Base-by-base conservation (phyloP, 2,113 vertebrate species). In the Murina feae region DNA sequence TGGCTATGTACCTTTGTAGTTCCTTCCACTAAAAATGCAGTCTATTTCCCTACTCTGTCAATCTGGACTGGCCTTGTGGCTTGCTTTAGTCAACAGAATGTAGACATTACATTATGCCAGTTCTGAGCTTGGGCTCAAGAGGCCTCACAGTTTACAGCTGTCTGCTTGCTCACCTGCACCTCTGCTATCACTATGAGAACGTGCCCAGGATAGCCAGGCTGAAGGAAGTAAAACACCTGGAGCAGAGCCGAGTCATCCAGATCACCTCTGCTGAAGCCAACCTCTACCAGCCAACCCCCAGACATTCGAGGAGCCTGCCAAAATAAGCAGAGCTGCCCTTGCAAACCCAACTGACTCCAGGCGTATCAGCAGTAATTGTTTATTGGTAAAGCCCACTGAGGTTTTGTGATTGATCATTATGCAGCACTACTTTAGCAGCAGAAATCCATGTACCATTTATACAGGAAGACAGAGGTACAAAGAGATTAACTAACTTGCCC, bases 251-350 rank as follows among this genome's bases (percentile, higher is more conserved):
- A 80, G 69, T 55, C 75, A 74, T 90, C 90, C 75, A 25, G 30
- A 39, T 71, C 58, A 72, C 30, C 69, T 92, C 44, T 91, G 84
- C 92, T 37, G 69, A 94, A 93, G 88, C 93, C 93, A 96, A 63
- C 53, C 66, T 49, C 75, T 69, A 84, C 53, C 16, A 32, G 90
- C 96, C 87, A 89, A 87, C 6, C 63, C 58, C 69, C 35, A 93
- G 44, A 76, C 32, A 20, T 92, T 42, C 1, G 11, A 87, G 47
- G 84, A 78, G 44, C 58, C 47, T 5, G 90, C 81, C 84, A 91
- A 94, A 94, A 86, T 87, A 93, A 95, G 69, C 83, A 83, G 79
- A 78, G 35, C 76, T 85, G 92, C 82, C 63, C 47, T 30, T 53
- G 65, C 21, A 47, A 84, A 80, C 20, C 75, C 75, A 81, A 78